Conservation (phyloP, 2,797 vertebrate genomes). For the Sternotherus odoratus region DNA sequence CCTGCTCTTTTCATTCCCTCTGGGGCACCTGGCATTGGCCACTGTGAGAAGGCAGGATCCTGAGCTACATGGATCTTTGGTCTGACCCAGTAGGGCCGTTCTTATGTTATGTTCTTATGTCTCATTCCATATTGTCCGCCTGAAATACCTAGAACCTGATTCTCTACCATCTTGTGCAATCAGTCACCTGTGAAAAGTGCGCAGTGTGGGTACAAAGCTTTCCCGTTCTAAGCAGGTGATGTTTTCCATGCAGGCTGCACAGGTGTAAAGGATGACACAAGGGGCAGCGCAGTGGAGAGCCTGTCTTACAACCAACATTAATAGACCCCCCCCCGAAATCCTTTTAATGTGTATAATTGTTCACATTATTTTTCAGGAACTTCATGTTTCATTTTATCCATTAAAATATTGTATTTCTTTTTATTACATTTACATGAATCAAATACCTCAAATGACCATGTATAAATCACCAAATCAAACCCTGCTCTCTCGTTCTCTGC, state of each 20-base stretch:
- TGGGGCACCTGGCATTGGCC: too few species aligned
- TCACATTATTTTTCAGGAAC: not conserved
- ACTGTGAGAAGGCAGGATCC: too few species aligned
- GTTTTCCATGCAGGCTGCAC: rapidly evolving
- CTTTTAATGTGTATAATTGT: not conserved
- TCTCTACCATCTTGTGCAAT: not conserved
- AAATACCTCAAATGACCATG: not conserved
- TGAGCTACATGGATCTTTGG: too few species aligned
- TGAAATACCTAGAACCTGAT: not conserved
- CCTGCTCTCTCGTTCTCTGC: not conserved
- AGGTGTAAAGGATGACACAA: not conserved
- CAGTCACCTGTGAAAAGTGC: rapidly evolving
- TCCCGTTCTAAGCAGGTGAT: too few species aligned
- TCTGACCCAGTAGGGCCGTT: too few species aligned
- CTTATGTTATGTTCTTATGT: not conserved
- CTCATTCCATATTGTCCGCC: not conserved
- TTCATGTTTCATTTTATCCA: not conserved
- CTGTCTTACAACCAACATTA: not conserved
- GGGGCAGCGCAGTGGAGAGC: not conserved
- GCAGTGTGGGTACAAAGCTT: rapidly evolving
- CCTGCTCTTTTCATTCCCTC: too few species aligned
- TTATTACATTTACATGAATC: not conserved
- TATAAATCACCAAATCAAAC: not conserved
- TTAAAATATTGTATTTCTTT: not conserved
- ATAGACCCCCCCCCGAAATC: not conserved